Evolutionary conservation across 2,113 vertebrate species (phyloP), one percentile per base, ranked within the genome.

Genomic region (Corydoras sp.): DNA sequence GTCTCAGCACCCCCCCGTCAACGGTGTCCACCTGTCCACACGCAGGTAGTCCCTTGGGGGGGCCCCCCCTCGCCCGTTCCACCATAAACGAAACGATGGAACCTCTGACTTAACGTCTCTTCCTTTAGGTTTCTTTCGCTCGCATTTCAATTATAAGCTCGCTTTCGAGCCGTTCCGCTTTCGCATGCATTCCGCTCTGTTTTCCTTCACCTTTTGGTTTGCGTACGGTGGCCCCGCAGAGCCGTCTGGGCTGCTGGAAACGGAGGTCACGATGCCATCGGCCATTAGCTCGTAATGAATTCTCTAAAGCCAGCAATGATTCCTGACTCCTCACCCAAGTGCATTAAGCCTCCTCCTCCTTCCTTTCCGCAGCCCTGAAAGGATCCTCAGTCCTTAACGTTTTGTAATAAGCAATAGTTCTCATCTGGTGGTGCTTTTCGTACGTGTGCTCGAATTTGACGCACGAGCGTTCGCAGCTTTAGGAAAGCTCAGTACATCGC

Each of bases 21-120:
- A 97, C 43, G 96, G 95, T 87, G 90, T 97, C 86, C 94, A 98
- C 86, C 91, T 96, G 88, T 90, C 94, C 70, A 85, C 92, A 81
- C 94, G 94, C 91, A 98, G 95, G 94, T 98, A 98, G 95, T 96
- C 18, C 18, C 18, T 24, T 2, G 18, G 18, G 18, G 18, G 62
- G 49, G 31, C 89, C 88, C 85, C 85, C 86, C 83, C 15, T 24
- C 18, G 18, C 18, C 18, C 18, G 18, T 24, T 24, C 18, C 18
- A 24, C 18, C 18, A 24, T 24, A 24, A 24, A 24, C 18, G 18
- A 24, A 24, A 24, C 18, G 18, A 24, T 24, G 18, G 18, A 24
- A 43, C 15, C 15, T 71, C 60, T 31, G 8, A 68, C 18, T 24
- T 24, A 24, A 24, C 18, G 18, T 24, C 18, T 24, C 18, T 24